A percentile compares a stretch with the other conserved stretches of the same genome.
These are phyloP conservation scores for Antechinus stuartii DNA, from an alignment of 2,113 vertebrate species.

Conservation along the genomic window DNA sequence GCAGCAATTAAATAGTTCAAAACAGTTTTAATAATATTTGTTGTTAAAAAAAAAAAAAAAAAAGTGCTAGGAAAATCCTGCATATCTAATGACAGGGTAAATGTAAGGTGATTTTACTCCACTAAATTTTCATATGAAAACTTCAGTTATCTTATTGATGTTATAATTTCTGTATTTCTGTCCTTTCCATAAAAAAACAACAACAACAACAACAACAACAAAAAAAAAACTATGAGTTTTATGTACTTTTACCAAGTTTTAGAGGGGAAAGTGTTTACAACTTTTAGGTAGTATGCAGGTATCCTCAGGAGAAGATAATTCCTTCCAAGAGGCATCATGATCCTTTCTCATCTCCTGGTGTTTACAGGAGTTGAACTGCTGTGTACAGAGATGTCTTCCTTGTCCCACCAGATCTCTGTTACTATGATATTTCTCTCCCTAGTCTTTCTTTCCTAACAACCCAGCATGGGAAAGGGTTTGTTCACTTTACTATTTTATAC, in stretches of 20 bases:
- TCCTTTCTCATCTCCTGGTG: neutral
- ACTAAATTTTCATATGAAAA: conserved; percentile 16
- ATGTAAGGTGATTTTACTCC: neutral
- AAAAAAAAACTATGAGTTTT: neutral
- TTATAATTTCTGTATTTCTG: conserved; percentile 16
- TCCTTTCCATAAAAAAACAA: neutral
- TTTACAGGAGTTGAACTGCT: neutral
- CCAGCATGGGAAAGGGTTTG: neutral
- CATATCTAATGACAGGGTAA: conserved; percentile 13
- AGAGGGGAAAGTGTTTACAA: neutral
- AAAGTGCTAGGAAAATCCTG: conserved; percentile 20
- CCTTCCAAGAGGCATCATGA: neutral
- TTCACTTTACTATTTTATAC: neutral
- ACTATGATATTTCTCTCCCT: neutral
- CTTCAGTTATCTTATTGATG: neutral
- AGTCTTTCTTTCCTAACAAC: neutral
- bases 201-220: too few species aligned
- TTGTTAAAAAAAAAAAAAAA: conserved; percentile 45
- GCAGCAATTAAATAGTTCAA: conserved; percentile 59
- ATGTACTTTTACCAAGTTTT: neutral
- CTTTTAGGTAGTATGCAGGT: neutral
- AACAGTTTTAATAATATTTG: neutral
- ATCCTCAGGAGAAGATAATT: neutral
- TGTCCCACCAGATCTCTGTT: neutral
- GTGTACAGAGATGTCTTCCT: neutral